phyloP scores from a whole-genome alignment of 1,140 invertebrate species.

The Popillia japonica region DNA sequence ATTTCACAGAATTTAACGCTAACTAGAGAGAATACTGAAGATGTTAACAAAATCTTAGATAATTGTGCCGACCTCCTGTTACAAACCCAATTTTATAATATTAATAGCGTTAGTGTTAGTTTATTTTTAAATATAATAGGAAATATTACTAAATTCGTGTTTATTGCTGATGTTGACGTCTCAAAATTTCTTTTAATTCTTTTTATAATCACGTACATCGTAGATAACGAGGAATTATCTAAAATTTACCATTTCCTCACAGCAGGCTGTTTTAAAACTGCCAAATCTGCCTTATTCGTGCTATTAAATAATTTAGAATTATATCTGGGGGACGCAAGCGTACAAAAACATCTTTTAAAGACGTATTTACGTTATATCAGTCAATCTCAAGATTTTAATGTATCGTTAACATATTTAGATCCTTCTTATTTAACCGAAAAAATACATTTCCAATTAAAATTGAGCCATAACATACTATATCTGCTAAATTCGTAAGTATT shows the following conservation, averaged over 20 bases:
- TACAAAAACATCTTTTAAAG: neutral
- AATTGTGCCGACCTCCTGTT: neutral
- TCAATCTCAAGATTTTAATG: neutral
- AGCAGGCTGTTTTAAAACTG: neutral
- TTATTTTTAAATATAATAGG: neutral
- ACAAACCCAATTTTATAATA: neutral
- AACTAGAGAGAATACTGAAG: neutral
- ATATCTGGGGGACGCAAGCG: neutral
- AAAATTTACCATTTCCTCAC: neutral
- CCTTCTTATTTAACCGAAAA: neutral
- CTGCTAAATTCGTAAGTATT: neutral
- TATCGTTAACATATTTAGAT: neutral
- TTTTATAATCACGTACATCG: neutral
- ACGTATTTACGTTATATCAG: neutral
- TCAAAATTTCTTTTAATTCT: neutral
- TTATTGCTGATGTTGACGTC: neutral
- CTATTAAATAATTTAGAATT: conserved; percentile 15
- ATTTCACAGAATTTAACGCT: neutral
- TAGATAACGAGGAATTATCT: neutral
- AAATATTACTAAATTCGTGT: neutral
- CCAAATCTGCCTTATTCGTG: neutral
- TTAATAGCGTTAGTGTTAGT: neutral
- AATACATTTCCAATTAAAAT: conserved; percentile 6
- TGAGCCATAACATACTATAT: neutral
- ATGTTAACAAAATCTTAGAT: neutral